Conservation (phyloP, 2,888 invertebrate species). For the Zygaena filipendulae region DNA sequence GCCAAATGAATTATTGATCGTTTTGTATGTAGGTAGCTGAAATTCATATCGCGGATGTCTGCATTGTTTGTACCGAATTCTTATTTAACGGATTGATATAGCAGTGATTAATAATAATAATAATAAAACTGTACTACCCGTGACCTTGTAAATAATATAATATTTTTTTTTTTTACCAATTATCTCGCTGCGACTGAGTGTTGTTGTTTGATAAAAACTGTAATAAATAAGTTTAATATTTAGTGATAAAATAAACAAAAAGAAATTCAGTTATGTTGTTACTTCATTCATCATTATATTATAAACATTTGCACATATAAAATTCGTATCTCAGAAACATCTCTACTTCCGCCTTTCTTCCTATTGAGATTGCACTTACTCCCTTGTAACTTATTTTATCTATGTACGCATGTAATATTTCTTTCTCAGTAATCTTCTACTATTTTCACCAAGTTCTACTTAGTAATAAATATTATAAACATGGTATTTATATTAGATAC, state of each 20-base stretch:
- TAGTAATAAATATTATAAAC: no score
- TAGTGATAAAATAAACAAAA: slow-evolving; percentile 67
- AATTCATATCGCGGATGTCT: no score
- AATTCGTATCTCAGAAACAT: no score
- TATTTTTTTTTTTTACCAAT: slow-evolving; percentile 58
- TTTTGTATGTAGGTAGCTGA: no score
- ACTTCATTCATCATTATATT: no score
- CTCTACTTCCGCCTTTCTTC: slow-evolving; percentile 31
- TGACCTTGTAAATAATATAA: slow-evolving; percentile 55
- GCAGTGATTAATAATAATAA: no score
- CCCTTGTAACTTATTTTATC: slow-evolving; percentile 33
- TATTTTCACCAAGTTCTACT: background rate
- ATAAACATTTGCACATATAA: no score
- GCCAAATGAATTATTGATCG: no score
- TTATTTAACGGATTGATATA: no score
- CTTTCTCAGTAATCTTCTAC: background rate
- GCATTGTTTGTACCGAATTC: no score
- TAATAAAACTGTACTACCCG: no score
- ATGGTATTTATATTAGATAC: background rate
- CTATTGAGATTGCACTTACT: slow-evolving; percentile 40
- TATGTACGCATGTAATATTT: background rate
- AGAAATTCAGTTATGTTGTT: no score
- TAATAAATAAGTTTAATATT: slow-evolving; percentile 66
- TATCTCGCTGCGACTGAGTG: slow-evolving; percentile 61
- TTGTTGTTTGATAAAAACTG: slow-evolving; percentile 66